phyloP scores from a whole-genome alignment of 2,888 invertebrate genomes.

The Drosophila mimetica region DNA sequence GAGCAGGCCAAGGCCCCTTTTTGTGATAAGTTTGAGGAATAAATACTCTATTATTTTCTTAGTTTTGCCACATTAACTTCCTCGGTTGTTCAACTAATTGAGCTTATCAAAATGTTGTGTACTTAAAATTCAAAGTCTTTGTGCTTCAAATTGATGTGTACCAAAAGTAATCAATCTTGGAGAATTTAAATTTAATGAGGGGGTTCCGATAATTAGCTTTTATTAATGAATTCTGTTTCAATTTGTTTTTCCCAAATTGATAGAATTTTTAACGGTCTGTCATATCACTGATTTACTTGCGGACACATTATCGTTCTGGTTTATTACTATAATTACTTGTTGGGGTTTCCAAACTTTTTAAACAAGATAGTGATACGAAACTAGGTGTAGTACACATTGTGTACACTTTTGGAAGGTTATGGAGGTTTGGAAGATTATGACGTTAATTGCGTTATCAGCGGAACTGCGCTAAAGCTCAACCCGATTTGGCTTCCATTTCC shows the following conservation, averaged over 20 bases:
- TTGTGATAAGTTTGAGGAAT: constrained; percentile 13
- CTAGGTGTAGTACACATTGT: background rate
- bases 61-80: constrained; percentile 23
- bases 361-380: background rate
- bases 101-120: constrained; percentile 6
- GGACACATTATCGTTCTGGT: background rate
- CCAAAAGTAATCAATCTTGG: background rate
- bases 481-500: constrained; percentile 3
- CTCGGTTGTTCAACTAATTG: constrained; percentile 4
- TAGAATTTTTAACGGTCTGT: background rate
- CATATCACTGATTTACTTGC: background rate
- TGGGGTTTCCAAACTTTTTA: constrained; percentile 1
- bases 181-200: background rate
- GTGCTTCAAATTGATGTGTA: background rate
- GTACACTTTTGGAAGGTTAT: background rate
- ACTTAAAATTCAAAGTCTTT: background rate
- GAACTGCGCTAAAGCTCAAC: background rate
- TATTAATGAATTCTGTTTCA: background rate
- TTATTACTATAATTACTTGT: constrained; percentile 3
- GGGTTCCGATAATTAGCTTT: background rate
- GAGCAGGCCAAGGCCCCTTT: constrained; percentile 31
- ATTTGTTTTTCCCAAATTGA: background rate
- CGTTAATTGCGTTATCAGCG: constrained; percentile 12
- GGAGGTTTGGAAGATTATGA: constrained; percentile 4
- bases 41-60: constrained; percentile 4